Evolutionary conservation across 2,888 invertebrate species (phyloP), one percentile per base, ranked within the genome.

Genomic region (Agonum fuliginosum): DNA sequence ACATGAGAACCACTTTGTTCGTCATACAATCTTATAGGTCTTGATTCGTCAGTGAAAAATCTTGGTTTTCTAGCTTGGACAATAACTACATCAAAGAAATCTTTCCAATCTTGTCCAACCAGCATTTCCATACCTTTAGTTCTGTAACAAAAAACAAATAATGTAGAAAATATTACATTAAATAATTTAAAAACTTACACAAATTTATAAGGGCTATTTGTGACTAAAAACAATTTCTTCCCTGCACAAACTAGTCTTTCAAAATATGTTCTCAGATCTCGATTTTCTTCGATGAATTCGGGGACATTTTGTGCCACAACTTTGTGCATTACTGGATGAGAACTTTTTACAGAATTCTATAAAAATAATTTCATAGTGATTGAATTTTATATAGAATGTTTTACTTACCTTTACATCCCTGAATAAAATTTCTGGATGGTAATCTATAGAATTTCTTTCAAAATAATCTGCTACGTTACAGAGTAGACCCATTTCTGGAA

Each of bases 401-500:
- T 30, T 48, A 69, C 69, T 83, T 88, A 96, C 96, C 90, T 96
- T 94, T 0, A 98, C 95, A 88, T 98, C 98, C 84, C 96, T 91
- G 86, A 97, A 99, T 24, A 99, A 90, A 83, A 97, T 97, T 87
- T 97, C 97, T 0, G 99, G 97, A 87, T 97, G 96, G 86, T 95
- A 99, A 83, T 96, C 95, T 80, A 98, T 96, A 81, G 94, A 93
- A 86, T 97, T 94, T 72, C 90, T 91, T 80, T 95, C 93, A 84
- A 98, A 97, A 88, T 94, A 97, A 88, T 98, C 97, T 0, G 97
- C 95, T 1, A 98, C 95, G 87, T 97, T 97, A 82, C 97, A 96
- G 1, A 98, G 88, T 46, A 99, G 88, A 80, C 95, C 93, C 93
- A 98, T 97, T 90, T 98, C 98, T 24, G 99, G 98, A 51, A 98